These are phyloP conservation scores for Poecilia velifera DNA, from an alignment of 2,797 vertebrate genomes.

Conservation along the genomic window DNA sequence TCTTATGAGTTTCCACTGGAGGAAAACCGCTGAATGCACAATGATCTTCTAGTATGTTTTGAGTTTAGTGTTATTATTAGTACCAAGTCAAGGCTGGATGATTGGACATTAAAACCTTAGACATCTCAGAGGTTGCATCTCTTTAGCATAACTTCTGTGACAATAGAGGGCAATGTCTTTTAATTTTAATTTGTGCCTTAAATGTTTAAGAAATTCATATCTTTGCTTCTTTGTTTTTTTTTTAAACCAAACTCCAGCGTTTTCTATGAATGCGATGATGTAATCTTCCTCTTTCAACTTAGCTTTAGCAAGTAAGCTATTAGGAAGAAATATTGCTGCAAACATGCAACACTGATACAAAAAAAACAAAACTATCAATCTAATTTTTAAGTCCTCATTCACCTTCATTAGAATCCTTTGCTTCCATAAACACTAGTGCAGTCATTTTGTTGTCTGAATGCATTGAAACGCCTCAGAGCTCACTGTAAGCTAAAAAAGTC, in stretches of 20 bases:
- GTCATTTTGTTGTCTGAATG: conserved; percentile 26
- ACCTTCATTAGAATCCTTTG: conserved; percentile 17
- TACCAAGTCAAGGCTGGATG: not conserved
- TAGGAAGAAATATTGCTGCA: too few relatives aligned
- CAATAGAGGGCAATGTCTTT: not conserved
- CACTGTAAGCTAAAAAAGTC: conserved; percentile 40
- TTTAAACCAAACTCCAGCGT: not conserved
- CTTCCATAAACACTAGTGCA: conserved; percentile 16
- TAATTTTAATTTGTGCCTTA: not conserved
- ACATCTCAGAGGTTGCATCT: not conserved
- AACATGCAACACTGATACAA: not conserved
- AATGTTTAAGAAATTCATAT: not conserved
- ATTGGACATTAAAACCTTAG: not conserved
- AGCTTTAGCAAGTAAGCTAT: not conserved
- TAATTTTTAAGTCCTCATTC: conserved; percentile 1
- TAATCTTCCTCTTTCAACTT: not conserved
- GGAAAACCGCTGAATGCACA: not conserved
- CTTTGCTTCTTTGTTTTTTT: not conserved
- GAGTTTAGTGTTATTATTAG: not conserved
- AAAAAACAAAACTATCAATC: not conserved
- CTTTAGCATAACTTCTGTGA: not conserved
- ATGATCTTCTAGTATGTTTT: not conserved
- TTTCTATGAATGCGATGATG: not conserved
- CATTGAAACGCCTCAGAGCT: conserved; percentile 39
- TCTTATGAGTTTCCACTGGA: conserved; percentile 5